These are phyloP conservation scores for Peromyscus maniculatus DNA, from an alignment of 2,113 vertebrate species.

Conservation along the genomic window DNA sequence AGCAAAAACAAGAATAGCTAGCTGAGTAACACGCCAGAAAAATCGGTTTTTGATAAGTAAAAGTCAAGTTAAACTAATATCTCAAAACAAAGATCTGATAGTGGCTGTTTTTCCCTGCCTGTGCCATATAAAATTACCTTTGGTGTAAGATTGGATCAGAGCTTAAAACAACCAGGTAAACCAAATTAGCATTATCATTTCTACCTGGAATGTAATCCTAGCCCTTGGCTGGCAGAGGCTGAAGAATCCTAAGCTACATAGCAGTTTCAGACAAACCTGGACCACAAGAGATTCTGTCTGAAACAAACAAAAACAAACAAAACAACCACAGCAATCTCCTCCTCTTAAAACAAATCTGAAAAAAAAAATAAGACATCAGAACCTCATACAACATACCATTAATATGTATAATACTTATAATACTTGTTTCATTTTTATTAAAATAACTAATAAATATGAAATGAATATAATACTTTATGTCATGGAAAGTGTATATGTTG, in stretches of 20 bases:
- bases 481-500: background rate
- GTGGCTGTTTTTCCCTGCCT: constrained; percentile 29
- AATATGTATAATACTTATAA: background rate
- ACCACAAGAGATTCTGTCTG: background rate
- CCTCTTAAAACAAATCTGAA: background rate
- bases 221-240: background rate
- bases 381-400: background rate
- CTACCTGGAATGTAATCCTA: background rate
- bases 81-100: constrained; percentile 63
- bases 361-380: background rate
- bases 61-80: constrained; percentile 48
- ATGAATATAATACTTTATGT: constrained; percentile 32
- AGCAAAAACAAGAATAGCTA: background rate
- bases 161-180: constrained; percentile 41
- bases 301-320: background rate
- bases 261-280: background rate
- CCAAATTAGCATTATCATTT: background rate
- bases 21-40: constrained; percentile 34
- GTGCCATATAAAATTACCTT: background rate
- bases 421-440: background rate
- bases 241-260: background rate
- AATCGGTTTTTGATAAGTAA: constrained; percentile 56
- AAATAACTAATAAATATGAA: constrained; percentile 18
- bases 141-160: constrained; percentile 37
- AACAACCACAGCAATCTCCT: background rate